phyloP scores from a whole-genome alignment of 2,113 vertebrate genomes.

The Silurus glanis region DNA sequence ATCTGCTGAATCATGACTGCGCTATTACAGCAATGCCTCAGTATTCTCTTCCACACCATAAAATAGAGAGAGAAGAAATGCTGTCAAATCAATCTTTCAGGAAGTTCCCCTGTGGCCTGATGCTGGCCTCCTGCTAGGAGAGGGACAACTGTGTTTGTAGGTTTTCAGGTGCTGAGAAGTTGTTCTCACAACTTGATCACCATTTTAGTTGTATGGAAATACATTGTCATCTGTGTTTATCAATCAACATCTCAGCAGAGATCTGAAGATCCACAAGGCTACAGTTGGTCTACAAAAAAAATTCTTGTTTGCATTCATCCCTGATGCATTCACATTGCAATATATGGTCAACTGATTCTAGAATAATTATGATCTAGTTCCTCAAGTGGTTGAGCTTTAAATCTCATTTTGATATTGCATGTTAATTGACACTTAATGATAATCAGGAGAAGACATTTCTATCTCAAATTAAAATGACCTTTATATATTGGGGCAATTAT shows the following conservation, averaged over 20 bases:
- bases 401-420: background rate
- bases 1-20: conserved; percentile 48
- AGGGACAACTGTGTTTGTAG: conserved; percentile 40
- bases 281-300: conserved; percentile 17
- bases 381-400: conserved; percentile 3
- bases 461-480: conserved; percentile 25
- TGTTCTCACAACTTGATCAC: background rate
- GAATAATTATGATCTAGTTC: background rate
- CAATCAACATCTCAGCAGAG: conserved; percentile 11
- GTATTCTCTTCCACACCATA: conserved; percentile 37
- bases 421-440: conserved; percentile 27
- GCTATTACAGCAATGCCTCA: conserved; percentile 23
- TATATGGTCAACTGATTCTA: background rate
- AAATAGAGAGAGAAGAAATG: conserved; percentile 26
- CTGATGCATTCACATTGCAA: conserved; percentile 8
- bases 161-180: conserved; percentile 15
- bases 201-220: conserved; percentile 20
- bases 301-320: conserved; percentile 29
- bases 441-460: conserved; percentile 5
- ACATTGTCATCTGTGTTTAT: conserved; percentile 21
- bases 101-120: conserved; percentile 34
- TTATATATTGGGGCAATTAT: background rate
- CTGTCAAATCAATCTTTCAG: conserved; percentile 47
- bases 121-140: conserved; percentile 22
- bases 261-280: background rate